Conservation (phyloP, 2,888 invertebrate species). For the Ectropis crepuscularia region DNA sequence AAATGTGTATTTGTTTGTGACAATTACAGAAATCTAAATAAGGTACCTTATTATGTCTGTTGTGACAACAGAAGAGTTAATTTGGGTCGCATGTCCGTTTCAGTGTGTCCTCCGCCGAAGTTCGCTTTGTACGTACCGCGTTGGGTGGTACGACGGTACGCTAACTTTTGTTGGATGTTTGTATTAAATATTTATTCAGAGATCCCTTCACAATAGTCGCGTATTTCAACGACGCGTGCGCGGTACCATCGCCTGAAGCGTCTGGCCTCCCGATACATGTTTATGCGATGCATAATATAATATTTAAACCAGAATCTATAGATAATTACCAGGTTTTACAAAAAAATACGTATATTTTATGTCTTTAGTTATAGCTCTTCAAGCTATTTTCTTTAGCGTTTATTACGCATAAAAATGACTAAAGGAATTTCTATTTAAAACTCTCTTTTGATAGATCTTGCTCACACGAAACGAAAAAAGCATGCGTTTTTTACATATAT, state of each 20-base stretch:
- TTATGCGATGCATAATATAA: slow-evolving; percentile 10
- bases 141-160: slow-evolving; percentile 79
- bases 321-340: background rate
- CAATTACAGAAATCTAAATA: no score
- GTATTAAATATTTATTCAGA: slow-evolving; percentile 76
- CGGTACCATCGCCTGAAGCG: slow-evolving; percentile 57
- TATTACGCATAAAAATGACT: background rate
- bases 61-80: background rate
- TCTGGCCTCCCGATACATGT: slow-evolving; percentile 26
- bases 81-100: slow-evolving; percentile 1
- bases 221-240: slow-evolving; percentile 74
- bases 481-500: no score
- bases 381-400: background rate
- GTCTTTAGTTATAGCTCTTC: background rate
- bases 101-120: slow-evolving; percentile 9
- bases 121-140: slow-evolving; percentile 66
- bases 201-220: slow-evolving; percentile 75
- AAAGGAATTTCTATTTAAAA: no score
- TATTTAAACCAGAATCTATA: background rate
- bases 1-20: no score
- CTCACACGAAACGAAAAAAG: no score
- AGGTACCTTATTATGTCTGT: no score
- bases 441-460: no score
- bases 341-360: background rate
- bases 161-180: slow-evolving; percentile 49